Evolutionary conservation across 2,888 invertebrate species (phyloP).

Genomic region (Drosophila percnosoma): DNA sequence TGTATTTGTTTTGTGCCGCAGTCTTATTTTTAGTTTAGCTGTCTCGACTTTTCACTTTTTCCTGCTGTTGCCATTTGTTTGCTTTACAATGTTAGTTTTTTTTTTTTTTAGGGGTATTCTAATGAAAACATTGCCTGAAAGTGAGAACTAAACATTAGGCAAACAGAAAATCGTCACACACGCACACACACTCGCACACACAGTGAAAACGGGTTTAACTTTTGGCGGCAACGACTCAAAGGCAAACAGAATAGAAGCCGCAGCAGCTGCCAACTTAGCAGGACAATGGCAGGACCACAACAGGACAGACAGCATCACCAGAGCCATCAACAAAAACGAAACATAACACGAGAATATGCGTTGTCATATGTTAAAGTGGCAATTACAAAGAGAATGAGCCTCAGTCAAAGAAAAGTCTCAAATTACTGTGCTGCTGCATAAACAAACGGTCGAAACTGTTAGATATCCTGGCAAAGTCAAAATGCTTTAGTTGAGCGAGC

Average conservation of each 20-base stretch:
- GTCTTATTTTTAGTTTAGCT: slow-evolving; percentile 20
- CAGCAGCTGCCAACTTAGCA: slow-evolving; percentile 51
- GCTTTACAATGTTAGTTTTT: slow-evolving; percentile 29
- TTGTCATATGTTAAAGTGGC: slow-evolving; percentile 67
- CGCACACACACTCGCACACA: slow-evolving; percentile 17
- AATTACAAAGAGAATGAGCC: slow-evolving; percentile 28
- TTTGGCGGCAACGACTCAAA: slow-evolving; percentile 50
- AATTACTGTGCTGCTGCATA: slow-evolving; percentile 26
- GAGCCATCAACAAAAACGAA: slow-evolving; percentile 5
- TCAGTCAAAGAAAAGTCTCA: slow-evolving; percentile 8
- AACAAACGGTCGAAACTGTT: slow-evolving; percentile 19
- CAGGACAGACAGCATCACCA: slow-evolving; percentile 7
- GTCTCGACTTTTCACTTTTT: slow-evolving; percentile 40
- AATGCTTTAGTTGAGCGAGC: not conserved
- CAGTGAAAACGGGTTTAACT: slow-evolving; percentile 51
- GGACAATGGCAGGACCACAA: slow-evolving; percentile 37
- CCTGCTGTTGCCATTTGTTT: slow-evolving; percentile 35
- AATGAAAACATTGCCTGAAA: slow-evolving; percentile 77
- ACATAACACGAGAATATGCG: slow-evolving; percentile 45
- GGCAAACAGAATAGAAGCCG: slow-evolving; percentile 62
- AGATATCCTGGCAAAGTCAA: not conserved
- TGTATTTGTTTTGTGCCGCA: slow-evolving; percentile 22
- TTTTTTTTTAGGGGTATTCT: slow-evolving; percentile 45
- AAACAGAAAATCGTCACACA: slow-evolving; percentile 57
- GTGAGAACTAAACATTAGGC: slow-evolving; percentile 75